Evolutionary conservation across 2,888 invertebrate species (phyloP), one percentile per base, ranked within the genome.

Genomic region (Vesta saturnalis): DNA sequence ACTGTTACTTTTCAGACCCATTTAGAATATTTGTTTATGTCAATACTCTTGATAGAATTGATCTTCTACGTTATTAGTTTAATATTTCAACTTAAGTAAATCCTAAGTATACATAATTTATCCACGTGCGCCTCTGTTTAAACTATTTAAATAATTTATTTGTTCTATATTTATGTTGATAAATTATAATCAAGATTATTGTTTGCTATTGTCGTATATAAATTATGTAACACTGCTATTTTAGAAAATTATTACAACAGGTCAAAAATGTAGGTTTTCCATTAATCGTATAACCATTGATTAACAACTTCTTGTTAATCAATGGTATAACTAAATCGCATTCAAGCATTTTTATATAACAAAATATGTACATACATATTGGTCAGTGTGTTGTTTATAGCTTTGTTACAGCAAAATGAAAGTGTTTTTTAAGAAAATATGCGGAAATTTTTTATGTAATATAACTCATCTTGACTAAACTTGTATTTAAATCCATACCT

Each of bases 1-100:
- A 55, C 55, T 55, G 55, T 55, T 55, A 55, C 22, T 55, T 55
- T 55, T 55, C 23, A 23, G 55, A 23, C 22, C 14, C 55, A 55
- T 55, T 55, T 21, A 55, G 55, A 55, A 55, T 49, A 49, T 55
- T 49, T 55, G 22, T 55, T 55, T 55, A 55, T 23, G 12, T 19
- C 8, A 8, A n/a, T 21, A 10, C 15, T 49, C 16, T 15, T 39
- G 10, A 30, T 30, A 39, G 39, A 49, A 14, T 49, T 15, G 47
- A 49, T 49, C 47, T 3, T 18, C 15, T 49, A 30, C 10, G 4
- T 30, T 30, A 30, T 10, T 10, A 30, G 5, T 30, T 6, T 30
- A 10, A 30, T 30, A 30, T 6, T 30, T 30, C 5, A 30, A 6
- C 10, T 30, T 30, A 30, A 10, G 30, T 6, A 4, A 30, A 30